Conservation (phyloP, 2,797 vertebrate genomes). For the Ictinia mississippiensis region DNA sequence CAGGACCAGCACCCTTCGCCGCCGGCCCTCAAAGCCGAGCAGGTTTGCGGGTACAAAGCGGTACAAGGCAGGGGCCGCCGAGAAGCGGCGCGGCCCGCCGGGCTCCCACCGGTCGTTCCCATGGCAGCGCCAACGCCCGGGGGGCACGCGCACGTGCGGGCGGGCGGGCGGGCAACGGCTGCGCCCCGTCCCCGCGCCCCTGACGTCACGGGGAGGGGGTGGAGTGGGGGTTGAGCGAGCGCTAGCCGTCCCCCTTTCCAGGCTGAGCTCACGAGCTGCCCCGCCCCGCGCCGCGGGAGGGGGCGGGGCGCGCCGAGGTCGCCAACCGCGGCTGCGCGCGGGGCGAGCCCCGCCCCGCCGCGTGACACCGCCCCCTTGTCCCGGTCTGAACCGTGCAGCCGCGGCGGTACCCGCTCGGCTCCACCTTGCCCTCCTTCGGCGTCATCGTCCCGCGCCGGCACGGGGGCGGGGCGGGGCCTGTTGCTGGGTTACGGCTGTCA, state of each 20-base stretch:
- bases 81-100: not conserved
- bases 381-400: not conserved
- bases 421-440: not conserved
- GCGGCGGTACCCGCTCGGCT: not conserved
- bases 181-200: not conserved
- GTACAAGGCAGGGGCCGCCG: rapidly evolving
- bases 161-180: not conserved
- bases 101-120: not conserved
- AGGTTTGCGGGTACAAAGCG: too few relatives aligned
- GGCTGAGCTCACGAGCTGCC: not conserved
- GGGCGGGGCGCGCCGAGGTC: not conserved
- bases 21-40: rapidly evolving
- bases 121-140: not conserved
- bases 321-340: not conserved
- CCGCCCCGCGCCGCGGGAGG: not conserved
- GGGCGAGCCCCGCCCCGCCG: not conserved
- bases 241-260: too few relatives aligned
- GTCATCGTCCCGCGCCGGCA: slow-evolving; percentile 68
- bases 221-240: too few relatives aligned
- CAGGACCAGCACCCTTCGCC: rapidly evolving
- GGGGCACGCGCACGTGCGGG: not conserved
- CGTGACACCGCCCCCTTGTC: not conserved
- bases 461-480: not conserved
- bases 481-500: slow-evolving; percentile 73
- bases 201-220: not conserved